Percentiles rank a stretch among this genome's conserved stretches.
Evolutionary conservation across 92 coral and sea anemone species (phyloP).

Genomic region (Anthopleura xanthogrammica): DNA sequence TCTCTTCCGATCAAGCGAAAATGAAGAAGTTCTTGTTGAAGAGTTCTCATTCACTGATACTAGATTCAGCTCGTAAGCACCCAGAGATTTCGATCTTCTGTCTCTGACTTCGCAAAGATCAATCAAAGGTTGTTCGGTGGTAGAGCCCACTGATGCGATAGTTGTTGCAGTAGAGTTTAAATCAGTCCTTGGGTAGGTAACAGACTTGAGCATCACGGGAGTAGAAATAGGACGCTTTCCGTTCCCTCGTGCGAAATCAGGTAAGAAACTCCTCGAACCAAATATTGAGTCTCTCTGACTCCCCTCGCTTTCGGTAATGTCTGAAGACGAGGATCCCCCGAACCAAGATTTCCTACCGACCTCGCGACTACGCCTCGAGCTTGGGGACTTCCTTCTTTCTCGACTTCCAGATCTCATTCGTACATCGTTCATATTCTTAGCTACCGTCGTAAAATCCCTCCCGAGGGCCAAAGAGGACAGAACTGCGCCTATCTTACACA

Average conservation of each 20-base stretch:
- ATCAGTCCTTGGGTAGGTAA: conserved; percentile 47
- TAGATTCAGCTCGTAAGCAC: conserved; percentile 60
- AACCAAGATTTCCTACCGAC: conserved; percentile 74
- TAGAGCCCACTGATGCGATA: conserved; percentile 32
- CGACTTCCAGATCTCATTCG: conserved; percentile 46
- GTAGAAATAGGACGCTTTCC: conserved; percentile 79
- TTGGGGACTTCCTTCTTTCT: conserved; percentile 64
- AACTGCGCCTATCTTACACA: conserved; percentile 56
- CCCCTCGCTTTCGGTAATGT: conserved; percentile 39
- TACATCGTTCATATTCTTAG: conserved; percentile 60
- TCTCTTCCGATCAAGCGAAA: conserved; percentile 41
- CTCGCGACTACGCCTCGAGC: conserved; percentile 74
- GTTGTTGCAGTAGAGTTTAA: conserved; percentile 46
- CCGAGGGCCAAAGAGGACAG: conserved; percentile 58
- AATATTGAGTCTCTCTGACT: conserved; percentile 31
- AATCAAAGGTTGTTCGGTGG: conserved; percentile 46
- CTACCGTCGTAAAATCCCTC: conserved; percentile 34
- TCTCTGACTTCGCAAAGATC: conserved; percentile 67
- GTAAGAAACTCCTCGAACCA: conserved; percentile 28
- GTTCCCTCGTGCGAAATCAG: conserved; percentile 42
- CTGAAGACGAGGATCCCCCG: conserved; percentile 60
- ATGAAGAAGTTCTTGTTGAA: conserved; percentile 36
- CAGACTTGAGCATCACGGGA: conserved; percentile 78
- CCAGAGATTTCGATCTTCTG: conserved; percentile 74
- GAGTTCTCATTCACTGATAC: conserved; percentile 43